Evolutionary conservation across 2,797 vertebrate species (phyloP), one percentile per base, ranked within the genome.

Genomic region (Manis crassicaudata): DNA sequence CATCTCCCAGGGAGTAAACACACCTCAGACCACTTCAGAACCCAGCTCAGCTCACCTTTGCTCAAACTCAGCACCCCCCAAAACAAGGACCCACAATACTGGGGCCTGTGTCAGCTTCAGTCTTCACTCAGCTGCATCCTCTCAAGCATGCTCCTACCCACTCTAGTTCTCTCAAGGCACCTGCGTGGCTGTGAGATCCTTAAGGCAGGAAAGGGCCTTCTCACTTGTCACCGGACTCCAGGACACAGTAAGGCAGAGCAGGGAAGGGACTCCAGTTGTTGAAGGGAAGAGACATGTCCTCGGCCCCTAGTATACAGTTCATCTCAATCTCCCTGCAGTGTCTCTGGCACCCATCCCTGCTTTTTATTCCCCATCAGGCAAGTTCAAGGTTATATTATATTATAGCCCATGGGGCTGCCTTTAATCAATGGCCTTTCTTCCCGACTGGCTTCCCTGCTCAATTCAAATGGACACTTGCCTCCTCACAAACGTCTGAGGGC

Each of bases 341-440:
- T 93, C 88, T 92, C 72, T 43, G 75, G 92, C 75, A 93, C 86
- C 89, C 93, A 80, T 92, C 52, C 60, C 80, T 84, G 77, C 43
- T 77, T 88, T 96, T 96, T 91, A 94, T 50, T 92, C 18, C 10
- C 67, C 21, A 13, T 6, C n/a, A 95, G 37, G 52, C 77, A 94
- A 95, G 88, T 50, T 82, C 50, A 91, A 62, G 52, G 46, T 75
- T 3, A 0, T 23, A 52, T 75, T 40, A 46, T 46, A 46, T 46
- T 46, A 46, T 46, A 72, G 67, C 9, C 56, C 40, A 70, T 27
- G 50, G 18, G 50, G 18, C 72, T 94, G 54, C 67, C 75, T 89
- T 54, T 86, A 58, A 52, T 37, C 67, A 67, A 68, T 9, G 23
- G 62, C n/a, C 67, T 52, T 60, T 84, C 63, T 43, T 52, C 77